Evolutionary conservation across 2,113 vertebrate species (phyloP).

Genomic region (Gadus chalcogrammus): DNA sequence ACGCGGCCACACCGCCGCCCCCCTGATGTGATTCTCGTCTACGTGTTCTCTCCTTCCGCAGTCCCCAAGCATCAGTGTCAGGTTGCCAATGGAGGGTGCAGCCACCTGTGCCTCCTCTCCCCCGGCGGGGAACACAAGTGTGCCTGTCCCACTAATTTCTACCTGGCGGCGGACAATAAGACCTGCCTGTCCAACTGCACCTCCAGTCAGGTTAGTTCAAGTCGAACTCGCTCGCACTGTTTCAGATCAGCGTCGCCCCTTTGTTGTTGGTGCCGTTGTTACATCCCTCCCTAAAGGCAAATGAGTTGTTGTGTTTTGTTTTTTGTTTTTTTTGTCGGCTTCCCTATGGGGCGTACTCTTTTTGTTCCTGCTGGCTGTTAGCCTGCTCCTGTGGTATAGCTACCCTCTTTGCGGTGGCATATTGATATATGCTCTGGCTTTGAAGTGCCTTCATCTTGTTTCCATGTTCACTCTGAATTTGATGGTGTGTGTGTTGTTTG

Average conservation of each 20-base stretch:
- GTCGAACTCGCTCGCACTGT: background rate
- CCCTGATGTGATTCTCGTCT: constrained; percentile 13
- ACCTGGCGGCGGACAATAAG: constrained; percentile 90
- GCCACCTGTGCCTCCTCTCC: constrained; percentile 93
- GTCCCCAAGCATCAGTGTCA: constrained; percentile 91
- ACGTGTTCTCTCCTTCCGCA: constrained; percentile 51
- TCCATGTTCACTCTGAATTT: constrained; percentile 22
- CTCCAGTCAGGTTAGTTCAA: constrained; percentile 88
- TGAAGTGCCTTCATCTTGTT: constrained; percentile 12
- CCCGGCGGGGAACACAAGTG: constrained; percentile 85
- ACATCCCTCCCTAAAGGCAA: constrained; percentile 4
- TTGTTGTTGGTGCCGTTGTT: background rate
- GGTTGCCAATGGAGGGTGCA: constrained; percentile 92
- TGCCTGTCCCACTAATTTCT: constrained; percentile 96
- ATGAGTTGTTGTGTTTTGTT: background rate
- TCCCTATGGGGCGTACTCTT: background rate
- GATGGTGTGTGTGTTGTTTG: background rate
- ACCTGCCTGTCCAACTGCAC: constrained; percentile 98
- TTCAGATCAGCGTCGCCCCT: background rate
- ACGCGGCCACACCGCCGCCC: background rate
- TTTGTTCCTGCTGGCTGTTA: constrained; percentile 2
- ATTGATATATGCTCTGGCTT: constrained; percentile 37
- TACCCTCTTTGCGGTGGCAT: constrained; percentile 8
- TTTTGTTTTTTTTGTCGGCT: background rate
- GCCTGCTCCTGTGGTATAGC: constrained; percentile 17